Evolutionary conservation across 2,113 vertebrate species (phyloP), one percentile per base, ranked within the genome.

Genomic region (Semnopithecus entellus): DNA sequence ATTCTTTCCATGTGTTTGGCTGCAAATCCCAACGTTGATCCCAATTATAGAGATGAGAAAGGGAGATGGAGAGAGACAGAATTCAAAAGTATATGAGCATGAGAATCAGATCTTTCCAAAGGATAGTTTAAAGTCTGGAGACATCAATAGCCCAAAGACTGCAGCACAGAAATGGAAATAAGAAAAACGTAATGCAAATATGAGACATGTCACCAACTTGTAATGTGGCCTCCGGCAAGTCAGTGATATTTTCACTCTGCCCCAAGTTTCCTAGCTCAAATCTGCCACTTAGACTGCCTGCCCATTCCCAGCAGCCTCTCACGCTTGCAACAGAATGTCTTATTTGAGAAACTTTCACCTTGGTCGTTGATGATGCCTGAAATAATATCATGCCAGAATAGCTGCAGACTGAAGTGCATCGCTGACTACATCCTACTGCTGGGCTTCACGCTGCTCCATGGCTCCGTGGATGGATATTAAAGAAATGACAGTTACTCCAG

Each of bases 341-440:
- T 66, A 87, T 91, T 80, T 89, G 83, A 95, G 88, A 94, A 75
- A 50, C 66, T 91, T 96, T 97, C 79, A 89, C 91, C 91, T 95
- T 81, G 84, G 75, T 86, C 0, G 0, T 48, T 88, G 64, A 78
- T n/a, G 70, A 96, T 79, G 86, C 88, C 68, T 91, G 25, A 97
- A 97, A 95, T 96, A 88, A 83, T 82, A 97, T 89, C 45, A 43
- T 61, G 80, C 20, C 70, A 73, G 89, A 93, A 78, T 84, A 96
- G 43, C 70, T 55, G 16, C 45, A 93, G 43, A 78, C 61, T 12
- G 35, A 94, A 79, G 35, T 2, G 12, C n/a, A 81, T 57, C 0
- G 0, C 94, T 68, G 83, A 72, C 82, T 91, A 3, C n/a, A 50
- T 85, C n/a, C 68, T 57, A 43, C 84, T 75, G 43, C 64, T 35